Evolutionary conservation across 2,797 vertebrate species (phyloP).

Genomic region (Pachyuromys duprasi): DNA sequence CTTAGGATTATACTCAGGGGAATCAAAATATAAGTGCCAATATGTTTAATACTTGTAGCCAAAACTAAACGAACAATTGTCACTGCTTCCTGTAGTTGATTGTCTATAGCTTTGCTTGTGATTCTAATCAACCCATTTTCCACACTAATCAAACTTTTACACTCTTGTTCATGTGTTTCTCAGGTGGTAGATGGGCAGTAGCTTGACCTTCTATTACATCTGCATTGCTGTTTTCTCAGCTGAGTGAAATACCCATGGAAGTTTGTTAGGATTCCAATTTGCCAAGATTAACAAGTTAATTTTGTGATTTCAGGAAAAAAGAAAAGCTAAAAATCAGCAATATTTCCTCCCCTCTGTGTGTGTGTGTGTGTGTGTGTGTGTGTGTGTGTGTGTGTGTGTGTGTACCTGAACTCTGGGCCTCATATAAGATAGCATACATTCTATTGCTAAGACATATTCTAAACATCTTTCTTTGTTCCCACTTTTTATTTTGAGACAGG

Average conservation of each 20-base stretch:
- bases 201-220: neutral
- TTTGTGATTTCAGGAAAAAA: neutral
- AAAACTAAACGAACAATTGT: neutral
- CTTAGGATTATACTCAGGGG: neutral
- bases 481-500: neutral
- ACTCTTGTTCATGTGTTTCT: neutral
- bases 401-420: neutral
- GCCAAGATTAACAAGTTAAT: neutral
- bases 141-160: neutral
- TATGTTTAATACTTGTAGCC: neutral
- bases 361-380: neutral
- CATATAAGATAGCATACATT: neutral
- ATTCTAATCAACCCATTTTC: slow-evolving; percentile 38
- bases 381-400: neutral
- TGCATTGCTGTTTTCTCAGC: neutral
- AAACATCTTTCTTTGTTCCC: neutral
- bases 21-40: slow-evolving; percentile 31
- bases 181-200: neutral
- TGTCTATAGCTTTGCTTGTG: neutral
- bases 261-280: neutral
- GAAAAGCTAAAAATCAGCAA: neutral
- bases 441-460: neutral
- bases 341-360: neutral
- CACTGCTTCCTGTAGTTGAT: neutral
- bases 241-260: neutral